phyloP scores from a whole-genome alignment of 2,797 vertebrate genomes.

The Odontamblyopus rebecca region DNA sequence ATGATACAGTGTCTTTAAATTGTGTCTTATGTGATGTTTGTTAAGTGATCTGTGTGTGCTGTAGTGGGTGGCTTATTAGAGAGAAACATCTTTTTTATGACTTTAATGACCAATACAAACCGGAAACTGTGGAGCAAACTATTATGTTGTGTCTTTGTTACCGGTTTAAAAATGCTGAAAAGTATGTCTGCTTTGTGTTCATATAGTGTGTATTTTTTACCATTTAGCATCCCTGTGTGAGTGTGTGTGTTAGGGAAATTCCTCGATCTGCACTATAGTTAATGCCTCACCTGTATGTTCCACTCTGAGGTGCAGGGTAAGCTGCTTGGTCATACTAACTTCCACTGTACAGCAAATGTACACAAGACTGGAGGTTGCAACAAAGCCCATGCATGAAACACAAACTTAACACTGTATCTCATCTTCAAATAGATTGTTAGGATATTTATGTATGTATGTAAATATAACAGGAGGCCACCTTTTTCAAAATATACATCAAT shows the following conservation, averaged over 20 bases:
- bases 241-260: slow-evolving; percentile 57
- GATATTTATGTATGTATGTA: slow-evolving; percentile 78
- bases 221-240: slow-evolving; percentile 48
- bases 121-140: slow-evolving; percentile 24
- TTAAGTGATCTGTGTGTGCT: slow-evolving; percentile 26
- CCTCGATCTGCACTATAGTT: slow-evolving; percentile 72
- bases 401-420: slow-evolving; percentile 70
- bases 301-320: slow-evolving; percentile 63
- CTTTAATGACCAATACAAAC: slow-evolving; percentile 27
- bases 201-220: slow-evolving; percentile 43
- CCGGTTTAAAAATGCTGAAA: slow-evolving; percentile 42
- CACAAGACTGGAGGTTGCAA: slow-evolving; percentile 56
- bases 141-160: slow-evolving; percentile 30
- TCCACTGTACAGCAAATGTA: slow-evolving; percentile 55
- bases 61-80: slow-evolving; percentile 25
- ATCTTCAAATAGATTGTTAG: slow-evolving; percentile 72
- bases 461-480: slow-evolving; percentile 57
- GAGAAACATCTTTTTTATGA: slow-evolving; percentile 25
- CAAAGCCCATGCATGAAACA: slow-evolving; percentile 74
- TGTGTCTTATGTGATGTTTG: slow-evolving; percentile 42
- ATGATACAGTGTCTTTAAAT: slow-evolving; percentile 9
- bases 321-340: slow-evolving; percentile 59
- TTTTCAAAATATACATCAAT: slow-evolving; percentile 71
- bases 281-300: slow-evolving; percentile 59
- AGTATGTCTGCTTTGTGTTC: slow-evolving; percentile 29